Evolutionary conservation across 2,113 vertebrate species (phyloP), one percentile per base, ranked within the genome.

Genomic region (Podarcis raffonei): DNA sequence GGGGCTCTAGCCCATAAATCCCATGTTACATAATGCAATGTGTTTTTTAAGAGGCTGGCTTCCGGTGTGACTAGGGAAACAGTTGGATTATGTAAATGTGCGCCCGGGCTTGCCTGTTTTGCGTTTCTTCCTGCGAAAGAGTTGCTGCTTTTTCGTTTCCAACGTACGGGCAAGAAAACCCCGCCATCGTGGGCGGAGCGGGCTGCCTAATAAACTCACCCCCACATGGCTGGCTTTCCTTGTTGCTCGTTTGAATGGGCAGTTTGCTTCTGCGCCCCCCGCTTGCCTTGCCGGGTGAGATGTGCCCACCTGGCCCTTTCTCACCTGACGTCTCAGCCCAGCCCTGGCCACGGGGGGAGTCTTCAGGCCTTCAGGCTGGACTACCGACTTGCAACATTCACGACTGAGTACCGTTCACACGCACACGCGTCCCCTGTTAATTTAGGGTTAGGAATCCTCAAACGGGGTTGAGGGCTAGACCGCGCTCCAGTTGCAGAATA

Each of bases 1-100:
- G 83, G 23, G 3, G 5, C 16, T 23, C 91, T 25, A 27, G 13
- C 68, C 16, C 66, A 20, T 16, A 87, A 68, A 87, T 83, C 69
- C 88, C 39, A 85, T 65, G 94, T 95, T 95, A 91, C 92, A 95
- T 95, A 95, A 94, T 91, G 92, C 91, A 83, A 84, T 42, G 59
- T 91, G 94, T 59, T 94, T 95, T 94, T 92, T 27, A 37, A 94
- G 94, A 94, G 48, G 87, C 90, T 89, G 92, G 93, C 93, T 96
- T 96, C 95, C 94, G 95, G 95, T 93, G 93, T 95, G 95, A 87
- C 93, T 94, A 93, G 92, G 94, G 95, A 95, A 95, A 95, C 92
- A 62, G 92, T 91, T 16, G 93, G 89, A 91, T 95, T 92, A 92
- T 94, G 95, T 89, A 93, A 95, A 95, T 92, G 25, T 86, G 89